Evolutionary conservation across 2,797 vertebrate genomes (phyloP).

Genomic region (Hypotaenidia okinawae): DNA sequence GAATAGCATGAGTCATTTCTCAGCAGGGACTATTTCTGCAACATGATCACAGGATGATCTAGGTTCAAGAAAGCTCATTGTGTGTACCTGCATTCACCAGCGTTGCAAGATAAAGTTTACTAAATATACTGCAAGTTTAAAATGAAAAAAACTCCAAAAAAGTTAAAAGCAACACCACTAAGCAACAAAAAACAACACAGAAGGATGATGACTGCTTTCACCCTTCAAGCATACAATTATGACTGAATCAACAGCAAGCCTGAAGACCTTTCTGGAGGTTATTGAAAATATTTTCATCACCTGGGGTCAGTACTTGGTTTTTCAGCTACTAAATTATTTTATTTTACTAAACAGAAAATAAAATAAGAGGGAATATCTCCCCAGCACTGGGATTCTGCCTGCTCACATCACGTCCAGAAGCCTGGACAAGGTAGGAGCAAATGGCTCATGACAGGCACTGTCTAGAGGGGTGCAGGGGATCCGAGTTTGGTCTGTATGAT

Average conservation of each 20-base stretch:
- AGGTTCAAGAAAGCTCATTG: background rate
- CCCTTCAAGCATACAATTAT: no score
- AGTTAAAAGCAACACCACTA: background rate
- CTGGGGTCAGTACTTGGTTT: background rate
- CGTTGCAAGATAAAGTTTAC: background rate
- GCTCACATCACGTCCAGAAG: background rate
- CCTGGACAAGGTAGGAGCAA: background rate
- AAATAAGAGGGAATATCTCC: background rate
- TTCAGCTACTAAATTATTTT: background rate
- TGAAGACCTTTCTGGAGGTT: background rate
- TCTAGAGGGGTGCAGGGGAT: fast-evolving
- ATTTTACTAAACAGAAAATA: no score
- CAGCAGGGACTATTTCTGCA: background rate
- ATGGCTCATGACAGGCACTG: background rate
- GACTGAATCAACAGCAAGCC: no score
- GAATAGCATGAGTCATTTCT: background rate
- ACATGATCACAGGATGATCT: background rate
- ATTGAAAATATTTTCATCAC: background rate
- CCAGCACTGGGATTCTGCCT: background rate
- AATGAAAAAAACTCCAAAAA: background rate
- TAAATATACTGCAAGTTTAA: background rate
- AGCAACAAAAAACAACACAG: background rate
- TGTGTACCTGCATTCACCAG: background rate
- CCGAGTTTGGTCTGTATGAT: background rate
- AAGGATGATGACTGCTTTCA: background rate